Evolutionary conservation across 2,113 vertebrate species (phyloP), one percentile per base, ranked within the genome.

Genomic region (Prionailurus viverrinus): DNA sequence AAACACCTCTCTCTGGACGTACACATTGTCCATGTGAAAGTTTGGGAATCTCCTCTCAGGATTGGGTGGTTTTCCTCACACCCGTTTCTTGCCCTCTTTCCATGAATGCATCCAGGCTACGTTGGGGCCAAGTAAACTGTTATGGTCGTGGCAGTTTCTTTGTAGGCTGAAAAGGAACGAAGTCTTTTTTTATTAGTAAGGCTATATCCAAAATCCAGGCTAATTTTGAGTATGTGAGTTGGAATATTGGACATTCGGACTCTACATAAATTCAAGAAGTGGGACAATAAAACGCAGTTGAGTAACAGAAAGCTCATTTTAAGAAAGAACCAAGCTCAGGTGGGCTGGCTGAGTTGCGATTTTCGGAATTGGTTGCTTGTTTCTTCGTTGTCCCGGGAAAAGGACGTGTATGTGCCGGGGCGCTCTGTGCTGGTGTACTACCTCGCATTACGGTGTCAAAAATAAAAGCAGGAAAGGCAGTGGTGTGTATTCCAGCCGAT

Each of bases 381-480:
- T 33, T 55, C 0, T 19, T 1, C n/a, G 9, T 41, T 5, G 0
- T 4, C 0, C 4, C 53, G 61, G 53, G 79, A 65, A 36, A 78
- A 41, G 29, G 25, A 19, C 15, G n/a, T 16, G 27, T 18, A 4
- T 69, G 0, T 16, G 12, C 25, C 0, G 0, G n/a, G 36, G 31
- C 39, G 19, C 1, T 5, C 6, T n/a, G 6, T 66, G 31, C 19
- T 14, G 27, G 18, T 3, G n/a, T 41, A 48, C 3, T 41, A 53
- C 29, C 11, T 1, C 19, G n/a, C 21, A 51, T 21, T 41, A 36
- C 25, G 9, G 3, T 68, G 68, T 84, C 78, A 41, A 27, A 87
- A 16, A 27, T 12, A 41, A 12, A 36, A 45, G 33, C 29, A 36
- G 27, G 45, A 53, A 25, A 58, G n/a, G 10, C 33, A 66, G 3